A percentile compares a stretch with the other conserved stretches of the same genome.
phyloP scores from a whole-genome alignment of 2,113 vertebrate species.

The Corapipo altera region DNA sequence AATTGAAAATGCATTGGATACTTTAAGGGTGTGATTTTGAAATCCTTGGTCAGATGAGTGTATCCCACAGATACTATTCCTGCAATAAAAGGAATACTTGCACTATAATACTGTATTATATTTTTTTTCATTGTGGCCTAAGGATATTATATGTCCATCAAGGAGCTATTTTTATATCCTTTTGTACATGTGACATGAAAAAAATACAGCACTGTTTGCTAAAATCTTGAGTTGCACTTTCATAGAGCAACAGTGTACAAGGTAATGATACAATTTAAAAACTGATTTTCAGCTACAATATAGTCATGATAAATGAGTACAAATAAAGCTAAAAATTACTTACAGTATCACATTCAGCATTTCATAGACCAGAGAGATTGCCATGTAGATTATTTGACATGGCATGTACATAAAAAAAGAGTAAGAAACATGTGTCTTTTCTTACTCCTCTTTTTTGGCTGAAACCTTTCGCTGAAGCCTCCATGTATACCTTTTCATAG shows the following conservation, averaged over 20 bases:
- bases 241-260: neutral
- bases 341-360: neutral
- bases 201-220: neutral
- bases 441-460: neutral
- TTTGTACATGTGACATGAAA: neutral
- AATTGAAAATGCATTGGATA: neutral
- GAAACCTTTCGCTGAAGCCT: neutral
- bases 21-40: neutral
- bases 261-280: neutral
- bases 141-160: neutral
- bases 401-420: neutral
- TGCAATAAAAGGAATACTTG: neutral
- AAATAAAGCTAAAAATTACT: neutral
- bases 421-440: neutral
- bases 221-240: neutral
- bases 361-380: neutral
- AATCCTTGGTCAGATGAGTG: neutral
- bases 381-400: neutral
- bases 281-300: neutral
- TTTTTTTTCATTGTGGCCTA: neutral
- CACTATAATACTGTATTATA: neutral
- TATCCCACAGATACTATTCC: neutral
- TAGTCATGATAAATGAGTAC: neutral
- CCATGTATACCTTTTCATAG: neutral
- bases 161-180: neutral